Evolutionary conservation across 2,888 invertebrate genomes (phyloP).

Genomic region (Perizoma affinitatum): DNA sequence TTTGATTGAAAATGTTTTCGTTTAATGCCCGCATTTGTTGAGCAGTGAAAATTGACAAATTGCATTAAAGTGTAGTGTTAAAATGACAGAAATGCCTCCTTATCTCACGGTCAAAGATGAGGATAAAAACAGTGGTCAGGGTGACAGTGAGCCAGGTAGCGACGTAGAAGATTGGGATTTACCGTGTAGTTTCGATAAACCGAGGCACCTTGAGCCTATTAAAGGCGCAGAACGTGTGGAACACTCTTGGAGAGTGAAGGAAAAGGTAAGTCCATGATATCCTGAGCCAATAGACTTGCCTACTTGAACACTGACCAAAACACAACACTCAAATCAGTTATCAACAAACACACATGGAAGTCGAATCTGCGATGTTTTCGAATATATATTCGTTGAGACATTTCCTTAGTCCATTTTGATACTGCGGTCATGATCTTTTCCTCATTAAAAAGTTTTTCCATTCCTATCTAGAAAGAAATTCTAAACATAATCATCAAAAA

Average conservation of each 20-base stretch:
- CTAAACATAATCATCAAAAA: too few relatives aligned
- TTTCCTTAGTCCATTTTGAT: too few relatives aligned
- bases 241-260: slow-evolving; percentile 96
- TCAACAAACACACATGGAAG: slow-evolving; percentile 76
- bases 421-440: too few relatives aligned
- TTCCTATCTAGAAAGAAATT: too few relatives aligned
- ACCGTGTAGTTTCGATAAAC: slow-evolving; percentile 89
- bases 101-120: slow-evolving; percentile 77
- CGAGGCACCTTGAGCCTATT: slow-evolving; percentile 82
- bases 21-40: slow-evolving; percentile 54
- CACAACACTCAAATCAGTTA: slow-evolving; percentile 34
- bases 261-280: slow-evolving; percentile 86
- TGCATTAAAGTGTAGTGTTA: slow-evolving; percentile 62
- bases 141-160: slow-evolving; percentile 70
- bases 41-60: slow-evolving; percentile 53
- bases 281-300: background rate
- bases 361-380: slow-evolving; percentile 10
- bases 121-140: slow-evolving; percentile 69
- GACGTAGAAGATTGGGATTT: slow-evolving; percentile 87
- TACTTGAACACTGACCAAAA: slow-evolving; percentile 9
- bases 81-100: slow-evolving; percentile 83
- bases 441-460: too few relatives aligned
- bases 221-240: slow-evolving; percentile 86
- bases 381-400: background rate
- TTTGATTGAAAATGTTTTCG: slow-evolving; percentile 68